Percentiles rank a stretch among this genome's conserved stretches.
Evolutionary conservation across 2,888 invertebrate genomes (phyloP).

Genomic region (Meta bourneti): DNA sequence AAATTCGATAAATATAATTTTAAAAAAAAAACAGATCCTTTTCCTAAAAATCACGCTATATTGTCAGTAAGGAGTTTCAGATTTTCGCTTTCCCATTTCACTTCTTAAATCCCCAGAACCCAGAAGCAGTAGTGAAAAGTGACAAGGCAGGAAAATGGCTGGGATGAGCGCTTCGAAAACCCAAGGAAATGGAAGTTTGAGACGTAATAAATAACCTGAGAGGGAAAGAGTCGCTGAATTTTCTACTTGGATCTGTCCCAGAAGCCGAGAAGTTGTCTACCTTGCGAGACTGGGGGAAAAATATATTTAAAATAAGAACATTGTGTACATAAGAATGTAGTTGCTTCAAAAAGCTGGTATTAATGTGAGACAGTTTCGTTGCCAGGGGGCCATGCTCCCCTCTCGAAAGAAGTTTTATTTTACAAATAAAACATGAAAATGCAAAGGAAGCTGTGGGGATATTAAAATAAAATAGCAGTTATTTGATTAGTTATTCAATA

Average conservation of each 20-base stretch:
- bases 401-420: too few species aligned
- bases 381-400: neutral
- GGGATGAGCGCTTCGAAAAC: neutral
- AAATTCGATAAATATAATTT: too few species aligned
- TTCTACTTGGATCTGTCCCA: neutral
- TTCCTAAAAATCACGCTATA: too few species aligned
- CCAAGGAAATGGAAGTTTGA: constrained; percentile 1
- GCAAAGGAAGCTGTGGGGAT: too few species aligned
- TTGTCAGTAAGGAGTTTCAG: too few species aligned
- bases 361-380: neutral
- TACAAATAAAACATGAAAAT: too few species aligned
- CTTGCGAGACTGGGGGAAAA: neutral
- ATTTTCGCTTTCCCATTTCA: too few species aligned
- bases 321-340: neutral
- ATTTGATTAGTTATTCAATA: too few species aligned
- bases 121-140: neutral
- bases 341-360: neutral
- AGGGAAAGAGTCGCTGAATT: neutral
- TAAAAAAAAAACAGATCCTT: too few species aligned
- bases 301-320: neutral
- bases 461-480: too few species aligned
- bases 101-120: neutral
- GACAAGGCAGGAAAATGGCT: neutral
- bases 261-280: neutral
- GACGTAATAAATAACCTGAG: neutral